phyloP scores from a whole-genome alignment of 1,140 invertebrate species.

The Cotesia typhae region DNA sequence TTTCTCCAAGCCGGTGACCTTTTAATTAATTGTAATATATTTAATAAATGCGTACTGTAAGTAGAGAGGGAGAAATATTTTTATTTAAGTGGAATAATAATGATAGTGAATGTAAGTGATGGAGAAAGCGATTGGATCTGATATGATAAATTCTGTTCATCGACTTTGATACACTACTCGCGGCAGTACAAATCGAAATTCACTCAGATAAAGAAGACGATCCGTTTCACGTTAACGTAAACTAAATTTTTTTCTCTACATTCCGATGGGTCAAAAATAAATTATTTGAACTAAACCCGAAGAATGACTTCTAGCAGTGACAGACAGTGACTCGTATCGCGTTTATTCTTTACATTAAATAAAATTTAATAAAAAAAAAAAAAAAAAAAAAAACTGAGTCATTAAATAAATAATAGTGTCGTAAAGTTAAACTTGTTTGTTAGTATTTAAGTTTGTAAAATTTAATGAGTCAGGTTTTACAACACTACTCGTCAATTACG shows the following conservation, averaged over 20 bases:
- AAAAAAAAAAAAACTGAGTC: too few species aligned
- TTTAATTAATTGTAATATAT: background rate
- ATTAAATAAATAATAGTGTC: background rate
- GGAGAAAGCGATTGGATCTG: constrained; percentile 10
- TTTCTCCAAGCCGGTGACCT: too few species aligned
- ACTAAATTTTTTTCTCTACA: background rate
- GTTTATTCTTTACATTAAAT: background rate
- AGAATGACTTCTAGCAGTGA: constrained; percentile 3
- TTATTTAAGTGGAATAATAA: constrained; percentile 9
- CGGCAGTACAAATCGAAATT: background rate
- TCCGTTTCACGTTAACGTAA: too few species aligned
- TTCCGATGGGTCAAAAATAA: background rate
- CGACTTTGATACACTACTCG: constrained; percentile 9
- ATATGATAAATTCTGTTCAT: constrained; percentile 16
- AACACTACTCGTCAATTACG: background rate
- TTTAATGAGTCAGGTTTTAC: background rate
- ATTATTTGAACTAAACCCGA: background rate
- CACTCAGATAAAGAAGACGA: background rate
- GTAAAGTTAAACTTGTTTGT: background rate
- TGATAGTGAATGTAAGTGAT: background rate
- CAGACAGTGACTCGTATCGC: constrained; percentile 13
- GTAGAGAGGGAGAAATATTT: constrained; percentile 7
- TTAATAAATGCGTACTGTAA: background rate
- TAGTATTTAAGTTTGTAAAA: background rate
- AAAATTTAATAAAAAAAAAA: too few species aligned